Percentiles rank a stretch among this genome's conserved stretches.
Evolutionary conservation across 2,113 vertebrate genomes (phyloP).

Genomic region (Felis catus): F.catus_Fca126_mat1.0 CM031422.1:14189501-14190000

Average conservation of each 20-base stretch:
- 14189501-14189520: background rate
- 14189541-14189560: background rate
- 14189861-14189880: background rate
- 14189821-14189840: background rate
- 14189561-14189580: background rate
- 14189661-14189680: background rate
- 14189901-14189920: conserved; percentile 5
- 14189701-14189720: background rate
- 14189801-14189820: background rate
- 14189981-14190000: conserved; percentile 32
- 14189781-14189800: background rate
- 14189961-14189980: background rate
- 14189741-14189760: background rate
- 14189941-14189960: conserved; percentile 8
- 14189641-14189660: background rate
- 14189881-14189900: background rate
- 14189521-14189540: background rate
- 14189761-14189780: background rate
- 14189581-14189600: background rate
- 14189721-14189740: background rate
- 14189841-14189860: background rate
- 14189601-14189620: background rate
- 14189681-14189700: background rate
- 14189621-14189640: background rate
- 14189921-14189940: background rate